These are phyloP conservation scores for Helogale parvula DNA, from an alignment of 2,113 vertebrate species.

Conservation along the genomic window DNA sequence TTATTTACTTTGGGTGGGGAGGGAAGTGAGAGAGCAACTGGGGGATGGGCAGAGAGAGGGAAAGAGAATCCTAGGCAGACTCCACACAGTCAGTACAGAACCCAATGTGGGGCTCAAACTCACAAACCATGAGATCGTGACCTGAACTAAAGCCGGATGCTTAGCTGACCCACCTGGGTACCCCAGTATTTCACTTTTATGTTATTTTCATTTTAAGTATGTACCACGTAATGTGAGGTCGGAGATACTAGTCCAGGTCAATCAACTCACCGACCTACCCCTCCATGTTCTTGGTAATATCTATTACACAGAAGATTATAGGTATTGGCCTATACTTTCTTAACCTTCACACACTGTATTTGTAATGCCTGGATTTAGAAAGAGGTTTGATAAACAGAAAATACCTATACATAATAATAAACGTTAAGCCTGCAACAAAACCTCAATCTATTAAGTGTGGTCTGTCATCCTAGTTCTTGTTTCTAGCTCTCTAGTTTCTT, in stretches of 20 bases:
- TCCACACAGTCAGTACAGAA: too few relatives aligned
- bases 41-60: too few relatives aligned
- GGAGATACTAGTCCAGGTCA: background rate
- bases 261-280: background rate
- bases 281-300: background rate
- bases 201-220: background rate
- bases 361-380: constrained; percentile 1
- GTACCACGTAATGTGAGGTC: background rate
- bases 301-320: background rate
- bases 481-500: constrained; percentile 22
- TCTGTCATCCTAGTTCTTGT: background rate
- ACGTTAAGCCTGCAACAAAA: background rate
- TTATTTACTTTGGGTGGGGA: too few relatives aligned
- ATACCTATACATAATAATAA: background rate
- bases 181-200: background rate
- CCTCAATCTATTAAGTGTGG: background rate
- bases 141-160: too few relatives aligned
- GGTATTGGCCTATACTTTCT: background rate
- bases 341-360: background rate
- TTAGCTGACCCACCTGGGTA: too few relatives aligned
- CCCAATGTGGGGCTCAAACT: too few relatives aligned
- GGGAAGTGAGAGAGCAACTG: too few relatives aligned
- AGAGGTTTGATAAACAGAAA: background rate
- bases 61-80: too few relatives aligned
- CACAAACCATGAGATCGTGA: too few relatives aligned